Conservation (phyloP, 2,113 vertebrate species). For the Sula dactylatra region DNA sequence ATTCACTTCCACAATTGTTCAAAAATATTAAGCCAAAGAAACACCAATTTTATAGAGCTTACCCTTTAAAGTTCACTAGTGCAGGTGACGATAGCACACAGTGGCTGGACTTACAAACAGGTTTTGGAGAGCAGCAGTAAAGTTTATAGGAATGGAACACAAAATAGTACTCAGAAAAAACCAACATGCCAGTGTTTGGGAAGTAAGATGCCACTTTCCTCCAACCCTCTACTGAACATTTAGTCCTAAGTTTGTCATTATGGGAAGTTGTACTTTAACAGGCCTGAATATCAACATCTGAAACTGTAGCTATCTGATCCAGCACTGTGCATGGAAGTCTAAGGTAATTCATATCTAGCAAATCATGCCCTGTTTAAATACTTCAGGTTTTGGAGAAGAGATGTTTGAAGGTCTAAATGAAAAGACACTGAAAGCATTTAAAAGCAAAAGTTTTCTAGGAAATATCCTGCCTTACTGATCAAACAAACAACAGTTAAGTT, state of each 20-base stretch:
- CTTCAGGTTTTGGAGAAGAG: neutral
- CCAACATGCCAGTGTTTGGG: fast-evolving
- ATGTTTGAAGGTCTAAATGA: neutral
- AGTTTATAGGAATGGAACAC: neutral
- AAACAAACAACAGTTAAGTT: neutral
- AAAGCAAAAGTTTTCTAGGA: neutral
- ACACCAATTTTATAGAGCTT: neutral
- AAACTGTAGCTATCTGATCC: neutral
- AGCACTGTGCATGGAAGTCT: neutral
- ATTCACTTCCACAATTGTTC: neutral
- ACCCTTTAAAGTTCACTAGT: neutral
- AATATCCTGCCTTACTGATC: neutral
- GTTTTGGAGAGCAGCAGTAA: neutral
- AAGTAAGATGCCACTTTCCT: neutral
- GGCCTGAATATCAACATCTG: neutral
- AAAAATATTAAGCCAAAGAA: neutral
- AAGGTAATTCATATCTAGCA: neutral
- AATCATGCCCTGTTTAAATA: neutral
- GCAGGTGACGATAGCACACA: neutral
- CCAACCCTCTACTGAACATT: neutral
- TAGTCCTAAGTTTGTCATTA: neutral
- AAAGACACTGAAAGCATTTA: neutral
- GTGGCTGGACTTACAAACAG: neutral
- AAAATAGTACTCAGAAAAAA: neutral
- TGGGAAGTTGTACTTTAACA: neutral